Evolutionary conservation across 2,797 vertebrate species (phyloP).

Genomic region (Huso huso): DNA sequence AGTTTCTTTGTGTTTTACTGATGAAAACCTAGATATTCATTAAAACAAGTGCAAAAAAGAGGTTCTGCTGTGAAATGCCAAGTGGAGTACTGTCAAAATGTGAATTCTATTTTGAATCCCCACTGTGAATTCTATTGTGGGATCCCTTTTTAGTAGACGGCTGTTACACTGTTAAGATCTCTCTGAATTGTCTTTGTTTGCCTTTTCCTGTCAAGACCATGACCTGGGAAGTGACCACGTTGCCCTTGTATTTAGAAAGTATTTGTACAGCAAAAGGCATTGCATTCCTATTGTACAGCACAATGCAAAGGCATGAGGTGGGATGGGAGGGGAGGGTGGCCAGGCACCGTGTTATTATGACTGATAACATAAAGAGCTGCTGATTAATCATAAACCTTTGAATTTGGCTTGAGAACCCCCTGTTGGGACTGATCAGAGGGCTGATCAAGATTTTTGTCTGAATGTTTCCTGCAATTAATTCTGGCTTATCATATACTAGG

Average conservation of each 20-base stretch:
- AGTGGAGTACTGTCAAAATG: too few relatives aligned
- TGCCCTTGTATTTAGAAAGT: background rate
- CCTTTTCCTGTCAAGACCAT: background rate
- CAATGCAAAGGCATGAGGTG: background rate
- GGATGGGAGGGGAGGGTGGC: background rate
- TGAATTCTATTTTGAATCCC: too few relatives aligned
- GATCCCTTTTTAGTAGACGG: too few relatives aligned
- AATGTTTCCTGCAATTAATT: background rate
- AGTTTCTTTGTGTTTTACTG: too few relatives aligned
- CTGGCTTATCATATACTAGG: background rate
- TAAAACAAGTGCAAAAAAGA: too few relatives aligned
- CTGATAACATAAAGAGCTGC: background rate
- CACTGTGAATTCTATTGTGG: too few relatives aligned
- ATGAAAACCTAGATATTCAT: too few relatives aligned
- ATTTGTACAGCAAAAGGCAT: background rate
- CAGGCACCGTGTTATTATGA: background rate
- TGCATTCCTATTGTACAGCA: background rate
- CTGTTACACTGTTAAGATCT: too few relatives aligned
- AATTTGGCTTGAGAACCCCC: background rate
- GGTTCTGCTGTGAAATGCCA: too few relatives aligned
- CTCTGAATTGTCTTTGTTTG: too few relatives aligned
- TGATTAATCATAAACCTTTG: background rate
- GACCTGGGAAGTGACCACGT: background rate
- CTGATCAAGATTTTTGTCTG: too few relatives aligned
- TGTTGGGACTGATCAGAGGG: background rate